Base-by-base conservation (phyloP, 2,797 vertebrate genomes). In the Propithecus perrieri region DNA sequence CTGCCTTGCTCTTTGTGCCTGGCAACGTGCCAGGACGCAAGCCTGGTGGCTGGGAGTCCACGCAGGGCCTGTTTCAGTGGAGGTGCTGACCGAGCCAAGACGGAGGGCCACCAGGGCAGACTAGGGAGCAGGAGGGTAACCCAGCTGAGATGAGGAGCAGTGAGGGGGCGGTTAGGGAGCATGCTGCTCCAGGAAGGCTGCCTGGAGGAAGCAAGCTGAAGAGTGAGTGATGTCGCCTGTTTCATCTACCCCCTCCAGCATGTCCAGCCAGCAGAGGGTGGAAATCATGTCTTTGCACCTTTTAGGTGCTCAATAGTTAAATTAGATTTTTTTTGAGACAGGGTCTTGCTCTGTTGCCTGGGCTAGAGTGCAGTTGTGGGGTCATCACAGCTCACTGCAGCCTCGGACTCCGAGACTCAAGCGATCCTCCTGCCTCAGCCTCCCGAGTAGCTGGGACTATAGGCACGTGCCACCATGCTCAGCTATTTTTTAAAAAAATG, bases 161-260 rank as follows among this genome's bases (percentile, higher is more conserved):
- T 4, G 14, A 3, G 13, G 0, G 0, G 7, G 61, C 18, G 43
- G 26, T 22, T 2, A 24, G 20, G 17, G 33, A 50, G 38, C 76
- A 8, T n/a, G 4, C 3, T 15, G 15, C 53, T 72, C 74, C 15
- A 28, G 41, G 41, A n/a, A 63, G 26, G 78, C 26, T 15, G 4
- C 30, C 26, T 0, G 2, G 50, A 72, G 69, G 81, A 38, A 57
- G 43, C 17, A 14, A 74, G 28, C 71, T 72, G 30, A 38, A 72
- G 4, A 35, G 48, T 9, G 4, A 33, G 26, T 3, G 46, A 63
- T 57, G 33, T 9, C 22, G 17, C 50, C 30, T 17, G 17, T 7
- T 28, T 46, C 24, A 5, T 20, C 26, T 0, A 1, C 53, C 61
- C 22, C 22, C 30, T 86, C 61, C 17, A 35, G 63, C 55, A 65